Base-by-base conservation (phyloP, 1,140 invertebrate genomes). In the Monomorium pharaonis region DNA sequence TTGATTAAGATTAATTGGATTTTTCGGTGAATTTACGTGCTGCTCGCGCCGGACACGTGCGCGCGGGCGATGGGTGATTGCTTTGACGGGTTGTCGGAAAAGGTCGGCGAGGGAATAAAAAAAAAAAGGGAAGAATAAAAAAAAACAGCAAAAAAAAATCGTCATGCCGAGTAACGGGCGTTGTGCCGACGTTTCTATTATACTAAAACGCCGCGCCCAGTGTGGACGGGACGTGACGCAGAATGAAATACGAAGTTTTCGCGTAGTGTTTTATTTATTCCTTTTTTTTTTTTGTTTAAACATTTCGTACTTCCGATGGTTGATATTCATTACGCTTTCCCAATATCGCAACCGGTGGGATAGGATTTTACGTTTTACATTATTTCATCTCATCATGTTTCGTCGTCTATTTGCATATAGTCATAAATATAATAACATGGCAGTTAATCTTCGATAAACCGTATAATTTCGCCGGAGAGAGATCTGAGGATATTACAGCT, bases 1-100 rank as follows among this genome's bases (percentile, higher is more conserved):
- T 83, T 83, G 78, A 83, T 83, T 83, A 83, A 83, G 78, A 83
- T 83, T 83, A 83, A 83, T 83, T 83, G 78, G 78, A 83, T 83
- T 83, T 72, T 83, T 83, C 78, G 67, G 78, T 74, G 67, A 83
- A 83, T 83, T 83, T 83, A 83, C 78, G 78, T 83, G 67, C 63
- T 49, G 74, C 74, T 42, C 74, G 70, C 75, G 30, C 58, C 65
- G 78, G 65, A 72, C 78, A 69, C 69, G 49, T 54, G 67, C 51
- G 51, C 67, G 37, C 21, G 37, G 27, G 18, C 67, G 67, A 44
- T 74, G 51, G 70, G 78, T 83, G 78, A 83, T 83, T 83, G 78
- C 65, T 83, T 83, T 83, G 78, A 83, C 78, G 78, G 65, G 78
- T 72, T 83, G 78, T 83, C 78, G 78, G 78, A 72, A 81, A 81